Conservation (phyloP, 2,888 invertebrate species). For the Perizoma affinitatum region DNA sequence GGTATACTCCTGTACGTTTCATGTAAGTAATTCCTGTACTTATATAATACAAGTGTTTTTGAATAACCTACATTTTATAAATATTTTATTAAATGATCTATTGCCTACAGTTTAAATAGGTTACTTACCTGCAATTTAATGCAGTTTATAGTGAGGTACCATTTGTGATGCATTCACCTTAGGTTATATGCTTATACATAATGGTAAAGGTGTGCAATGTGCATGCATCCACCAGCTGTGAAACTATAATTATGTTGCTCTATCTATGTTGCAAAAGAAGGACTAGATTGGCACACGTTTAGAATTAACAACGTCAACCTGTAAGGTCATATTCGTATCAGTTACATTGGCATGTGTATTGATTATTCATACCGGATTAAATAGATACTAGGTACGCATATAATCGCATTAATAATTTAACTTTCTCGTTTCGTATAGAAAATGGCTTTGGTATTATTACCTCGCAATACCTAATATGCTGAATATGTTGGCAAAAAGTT, state of each 20-base stretch:
- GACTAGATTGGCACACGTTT: slow-evolving; percentile 36
- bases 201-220: slow-evolving; percentile 15
- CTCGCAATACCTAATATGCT: not conserved
- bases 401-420: slow-evolving; percentile 4
- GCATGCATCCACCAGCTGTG: slow-evolving; percentile 29
- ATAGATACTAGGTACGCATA: slow-evolving; percentile 13
- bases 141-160: not conserved
- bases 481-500: slow-evolving; percentile 17
- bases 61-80: slow-evolving; percentile 2
- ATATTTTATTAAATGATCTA: not conserved
- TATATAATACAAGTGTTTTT: too few species aligned
- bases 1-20: slow-evolving; percentile 2
- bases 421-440: slow-evolving; percentile 27
- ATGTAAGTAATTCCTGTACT: not conserved
- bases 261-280: slow-evolving; percentile 29
- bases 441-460: not conserved
- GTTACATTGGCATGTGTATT: slow-evolving; percentile 24
- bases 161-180: not conserved
- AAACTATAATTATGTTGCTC: slow-evolving; percentile 28
- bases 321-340: slow-evolving; percentile 37
- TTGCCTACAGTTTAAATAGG: not conserved
- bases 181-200: slow-evolving; percentile 8
- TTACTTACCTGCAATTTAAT: not conserved
- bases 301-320: slow-evolving; percentile 36
- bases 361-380: slow-evolving; percentile 20